phyloP scores from a whole-genome alignment of 1,140 invertebrate genomes.

The Achatina immaculata region DNA sequence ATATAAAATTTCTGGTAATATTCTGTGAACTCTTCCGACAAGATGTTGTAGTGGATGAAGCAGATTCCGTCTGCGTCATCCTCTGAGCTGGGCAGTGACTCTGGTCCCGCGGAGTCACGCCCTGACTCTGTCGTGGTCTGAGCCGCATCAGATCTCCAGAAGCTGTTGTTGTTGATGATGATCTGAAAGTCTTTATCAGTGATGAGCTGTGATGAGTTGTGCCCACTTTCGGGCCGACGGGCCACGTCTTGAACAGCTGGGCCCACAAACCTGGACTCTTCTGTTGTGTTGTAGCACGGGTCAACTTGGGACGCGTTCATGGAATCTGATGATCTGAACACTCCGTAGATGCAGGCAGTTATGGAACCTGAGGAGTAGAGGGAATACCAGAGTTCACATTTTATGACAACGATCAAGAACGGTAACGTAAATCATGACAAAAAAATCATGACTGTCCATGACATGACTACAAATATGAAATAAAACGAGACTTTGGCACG shows the following conservation, averaged over 20 bases:
- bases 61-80: constrained; percentile 42
- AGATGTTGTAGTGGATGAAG: constrained; percentile 40
- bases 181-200: neutral
- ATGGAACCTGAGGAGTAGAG: neutral
- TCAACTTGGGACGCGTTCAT: neutral
- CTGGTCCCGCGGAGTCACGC: neutral
- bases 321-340: neutral
- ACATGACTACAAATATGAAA: no score
- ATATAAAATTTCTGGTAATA: constrained; percentile 59
- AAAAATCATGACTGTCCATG: no score
- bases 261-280: no score
- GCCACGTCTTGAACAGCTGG: no score
- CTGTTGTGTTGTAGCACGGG: neutral
- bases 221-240: no score
- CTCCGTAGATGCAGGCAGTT: neutral
- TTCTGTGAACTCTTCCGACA: constrained; percentile 43
- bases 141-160: neutral
- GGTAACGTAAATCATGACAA: no score
- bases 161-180: neutral
- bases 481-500: no score
- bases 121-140: neutral
- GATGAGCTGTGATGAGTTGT: neutral
- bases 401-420: no score
- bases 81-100: no score
- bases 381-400: no score